Percentiles rank a stretch among this genome's conserved stretches.
phyloP scores from a whole-genome alignment of 1,140 invertebrate species.

The Thalassaphorura encarpata region DNA sequence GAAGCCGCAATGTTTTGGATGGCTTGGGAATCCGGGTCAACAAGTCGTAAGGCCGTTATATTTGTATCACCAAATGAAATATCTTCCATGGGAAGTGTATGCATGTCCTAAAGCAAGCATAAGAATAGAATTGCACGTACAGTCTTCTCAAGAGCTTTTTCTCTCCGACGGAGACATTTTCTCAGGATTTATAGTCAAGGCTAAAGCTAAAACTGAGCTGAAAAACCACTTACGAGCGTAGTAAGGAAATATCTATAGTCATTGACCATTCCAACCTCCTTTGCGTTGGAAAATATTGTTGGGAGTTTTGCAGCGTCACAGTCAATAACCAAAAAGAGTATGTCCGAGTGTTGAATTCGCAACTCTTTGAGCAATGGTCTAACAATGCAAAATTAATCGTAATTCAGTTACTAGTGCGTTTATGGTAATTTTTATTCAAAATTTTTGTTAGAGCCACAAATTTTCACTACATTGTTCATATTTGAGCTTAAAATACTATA shows the following conservation, averaged over 20 bases:
- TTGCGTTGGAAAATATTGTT: slow-evolving; percentile 38
- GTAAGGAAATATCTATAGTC: slow-evolving; percentile 40
- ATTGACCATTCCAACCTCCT: slow-evolving; percentile 39
- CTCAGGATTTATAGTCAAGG: not conserved
- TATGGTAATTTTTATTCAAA: not conserved
- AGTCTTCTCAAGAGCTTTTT: not conserved
- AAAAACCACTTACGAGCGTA: slow-evolving; percentile 36
- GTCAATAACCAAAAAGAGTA: slow-evolving; percentile 44
- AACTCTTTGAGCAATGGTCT: slow-evolving; percentile 43
- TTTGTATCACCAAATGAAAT: slow-evolving; percentile 57
- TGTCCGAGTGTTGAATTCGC: slow-evolving; percentile 34
- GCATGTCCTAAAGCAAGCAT: slow-evolving; percentile 43
- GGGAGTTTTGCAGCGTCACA: slow-evolving; percentile 37
- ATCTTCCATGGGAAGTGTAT: slow-evolving; percentile 52
- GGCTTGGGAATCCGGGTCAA: slow-evolving; percentile 39
- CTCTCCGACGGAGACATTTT: not conserved
- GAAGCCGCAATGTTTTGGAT: too few species aligned
- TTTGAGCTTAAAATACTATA: not conserved
- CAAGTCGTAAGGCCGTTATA: slow-evolving; percentile 53
- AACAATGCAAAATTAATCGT: slow-evolving; percentile 10
- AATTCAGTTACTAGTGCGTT: slow-evolving; percentile 4
- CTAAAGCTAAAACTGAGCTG: not conserved
- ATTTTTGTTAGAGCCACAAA: not conserved
- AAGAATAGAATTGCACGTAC: too few species aligned
- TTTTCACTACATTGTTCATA: not conserved